These are phyloP conservation scores for Cosmopolites sordidus DNA, from an alignment of 2,888 invertebrate genomes.

Conservation along the genomic window DNA sequence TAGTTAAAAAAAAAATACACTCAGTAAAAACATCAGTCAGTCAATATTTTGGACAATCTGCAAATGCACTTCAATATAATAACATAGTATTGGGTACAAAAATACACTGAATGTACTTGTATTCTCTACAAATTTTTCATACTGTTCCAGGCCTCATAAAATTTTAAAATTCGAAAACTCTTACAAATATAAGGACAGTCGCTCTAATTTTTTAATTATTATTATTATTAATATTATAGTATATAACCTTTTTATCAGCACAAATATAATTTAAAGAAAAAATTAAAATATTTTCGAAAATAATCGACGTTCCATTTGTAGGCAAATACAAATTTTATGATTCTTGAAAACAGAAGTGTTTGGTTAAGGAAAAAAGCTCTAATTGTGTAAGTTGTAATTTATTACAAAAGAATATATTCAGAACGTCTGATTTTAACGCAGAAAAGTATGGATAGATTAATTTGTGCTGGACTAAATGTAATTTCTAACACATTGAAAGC, in stretches of 20 bases:
- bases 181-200: constrained; percentile 50
- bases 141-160: constrained; percentile 51
- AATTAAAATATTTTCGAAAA: no score
- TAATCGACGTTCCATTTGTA: background rate
- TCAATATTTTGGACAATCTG: constrained; percentile 38
- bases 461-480: constrained; percentile 31
- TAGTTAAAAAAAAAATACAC: constrained; percentile 35
- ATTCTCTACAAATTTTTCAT: constrained; percentile 43
- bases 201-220: constrained; percentile 47
- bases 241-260: constrained; percentile 21
- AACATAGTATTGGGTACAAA: constrained; percentile 47
- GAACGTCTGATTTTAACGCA: background rate
- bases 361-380: no score
- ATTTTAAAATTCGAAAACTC: constrained; percentile 51
- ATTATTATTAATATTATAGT: constrained; percentile 20
- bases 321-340: no score
- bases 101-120: constrained; percentile 50
- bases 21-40: constrained; percentile 49
- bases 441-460: constrained; percentile 1
- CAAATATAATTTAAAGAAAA: constrained; percentile 12
- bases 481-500: constrained; percentile 49
- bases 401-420: no score
- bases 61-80: constrained; percentile 41
- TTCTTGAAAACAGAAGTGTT: no score
- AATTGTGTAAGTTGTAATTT: no score